phyloP scores from a whole-genome alignment of 2,113 vertebrate species.

The Bubo scandiacus region DNA sequence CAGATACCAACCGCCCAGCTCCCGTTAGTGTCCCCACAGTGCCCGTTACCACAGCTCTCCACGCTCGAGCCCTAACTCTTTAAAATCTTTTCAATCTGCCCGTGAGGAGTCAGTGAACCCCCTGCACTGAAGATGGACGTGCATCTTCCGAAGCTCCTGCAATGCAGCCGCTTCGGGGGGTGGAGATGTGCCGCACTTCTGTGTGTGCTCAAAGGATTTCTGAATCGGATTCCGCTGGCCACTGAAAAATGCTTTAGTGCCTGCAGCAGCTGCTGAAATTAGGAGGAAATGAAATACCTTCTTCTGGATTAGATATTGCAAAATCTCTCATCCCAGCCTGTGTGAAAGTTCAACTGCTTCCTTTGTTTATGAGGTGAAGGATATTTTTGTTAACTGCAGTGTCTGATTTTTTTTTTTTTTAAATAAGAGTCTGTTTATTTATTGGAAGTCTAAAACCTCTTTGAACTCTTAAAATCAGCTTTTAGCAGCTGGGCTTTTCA shows the following conservation, averaged over 20 bases:
- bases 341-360: background rate
- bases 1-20: background rate
- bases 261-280: background rate
- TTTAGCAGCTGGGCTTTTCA: conserved; percentile 53
- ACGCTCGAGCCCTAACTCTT: background rate
- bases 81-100: background rate
- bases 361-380: conserved; percentile 12
- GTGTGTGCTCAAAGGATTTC: background rate
- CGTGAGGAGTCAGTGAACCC: fast-evolving
- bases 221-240: background rate
- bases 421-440: background rate
- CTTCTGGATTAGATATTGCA: background rate
- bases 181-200: fast-evolving
- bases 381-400: background rate
- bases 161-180: background rate
- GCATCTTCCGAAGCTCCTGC: background rate
- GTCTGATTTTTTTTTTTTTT: background rate
- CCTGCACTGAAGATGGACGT: background rate
- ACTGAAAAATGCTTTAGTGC: background rate
- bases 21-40: fast-evolving
- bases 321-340: background rate
- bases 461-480: conserved; percentile 26
- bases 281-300: background rate
- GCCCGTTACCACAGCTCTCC: background rate
- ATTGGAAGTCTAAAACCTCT: conserved; percentile 41